phyloP scores from a whole-genome alignment of 1,140 invertebrate genomes.

The Saccostrea glomerata region DNA sequence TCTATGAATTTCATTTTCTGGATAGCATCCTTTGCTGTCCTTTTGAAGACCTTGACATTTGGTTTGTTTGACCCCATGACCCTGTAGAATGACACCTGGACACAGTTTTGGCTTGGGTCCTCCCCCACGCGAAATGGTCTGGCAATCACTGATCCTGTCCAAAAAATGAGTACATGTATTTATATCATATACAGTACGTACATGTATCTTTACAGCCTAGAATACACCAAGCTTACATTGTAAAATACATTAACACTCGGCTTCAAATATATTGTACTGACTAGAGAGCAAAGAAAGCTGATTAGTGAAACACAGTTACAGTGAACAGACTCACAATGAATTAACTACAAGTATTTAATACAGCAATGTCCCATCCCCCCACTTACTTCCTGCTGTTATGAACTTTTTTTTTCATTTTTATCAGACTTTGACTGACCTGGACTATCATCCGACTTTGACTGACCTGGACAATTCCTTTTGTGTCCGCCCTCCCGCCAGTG shows the following conservation, averaged over 20 bases:
- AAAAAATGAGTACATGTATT: background rate
- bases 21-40: conserved; percentile 56
- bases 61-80: conserved; percentile 58
- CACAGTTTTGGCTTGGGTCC: conserved; percentile 36
- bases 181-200: background rate
- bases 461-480: conserved; percentile 58
- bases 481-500: conserved; percentile 60
- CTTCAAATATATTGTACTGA: too few species aligned
- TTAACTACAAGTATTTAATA: too few species aligned
- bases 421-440: conserved; percentile 39
- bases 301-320: too few species aligned
- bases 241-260: too few species aligned
- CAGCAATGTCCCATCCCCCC: too few species aligned
- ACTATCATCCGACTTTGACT: background rate
- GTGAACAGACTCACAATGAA: too few species aligned
- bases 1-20: conserved; percentile 58
- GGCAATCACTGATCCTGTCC: conserved; percentile 61
- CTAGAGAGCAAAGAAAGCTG: too few species aligned
- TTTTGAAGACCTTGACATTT: conserved; percentile 60
- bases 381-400: too few species aligned
- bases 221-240: too few species aligned
- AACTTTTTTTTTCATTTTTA: too few species aligned
- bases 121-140: conserved; percentile 48
- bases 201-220: background rate
- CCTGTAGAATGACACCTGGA: conserved; percentile 60